Conservation (phyloP, 2,888 invertebrate species). For the Syrista parreyssii region DNA sequence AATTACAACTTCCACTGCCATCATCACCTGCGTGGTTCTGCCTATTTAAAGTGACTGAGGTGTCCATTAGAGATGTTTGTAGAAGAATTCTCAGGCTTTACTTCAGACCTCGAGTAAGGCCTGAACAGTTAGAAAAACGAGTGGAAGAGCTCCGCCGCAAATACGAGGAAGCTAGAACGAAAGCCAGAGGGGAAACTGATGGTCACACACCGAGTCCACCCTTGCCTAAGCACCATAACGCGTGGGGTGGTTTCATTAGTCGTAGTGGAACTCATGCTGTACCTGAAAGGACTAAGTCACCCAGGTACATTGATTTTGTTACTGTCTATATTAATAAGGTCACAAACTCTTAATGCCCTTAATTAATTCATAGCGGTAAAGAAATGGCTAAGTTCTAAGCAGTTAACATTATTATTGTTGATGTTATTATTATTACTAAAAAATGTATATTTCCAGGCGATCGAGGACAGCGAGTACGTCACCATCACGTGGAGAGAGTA, state of each 20-base stretch:
- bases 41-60: constrained; percentile 86
- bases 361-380: not conserved
- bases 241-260: constrained; percentile 77
- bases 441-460: constrained; percentile 37
- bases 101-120: constrained; percentile 80
- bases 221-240: constrained; percentile 73
- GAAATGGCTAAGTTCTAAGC: not conserved
- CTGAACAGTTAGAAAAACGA: constrained; percentile 78
- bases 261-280: constrained; percentile 63
- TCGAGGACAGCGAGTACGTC: constrained; percentile 59
- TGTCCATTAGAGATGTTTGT: constrained; percentile 86
- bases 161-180: constrained; percentile 76
- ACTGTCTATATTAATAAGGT: not conserved
- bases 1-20: constrained; percentile 86
- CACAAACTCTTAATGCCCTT: not conserved
- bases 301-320: constrained; percentile 44
- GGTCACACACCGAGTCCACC: constrained; percentile 68
- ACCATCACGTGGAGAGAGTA: constrained; percentile 51
- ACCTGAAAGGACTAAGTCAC: constrained; percentile 60
- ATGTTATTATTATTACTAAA: not conserved
- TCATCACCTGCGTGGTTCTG: constrained; percentile 90
- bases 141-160: constrained; percentile 80
- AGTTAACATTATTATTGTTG: not conserved
- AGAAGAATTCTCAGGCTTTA: constrained; percentile 86
- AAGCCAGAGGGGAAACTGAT: constrained; percentile 68